These are phyloP conservation scores for Lordiphosa clarofinis DNA, from an alignment of 1,140 invertebrate species.

Conservation along the genomic window DNA sequence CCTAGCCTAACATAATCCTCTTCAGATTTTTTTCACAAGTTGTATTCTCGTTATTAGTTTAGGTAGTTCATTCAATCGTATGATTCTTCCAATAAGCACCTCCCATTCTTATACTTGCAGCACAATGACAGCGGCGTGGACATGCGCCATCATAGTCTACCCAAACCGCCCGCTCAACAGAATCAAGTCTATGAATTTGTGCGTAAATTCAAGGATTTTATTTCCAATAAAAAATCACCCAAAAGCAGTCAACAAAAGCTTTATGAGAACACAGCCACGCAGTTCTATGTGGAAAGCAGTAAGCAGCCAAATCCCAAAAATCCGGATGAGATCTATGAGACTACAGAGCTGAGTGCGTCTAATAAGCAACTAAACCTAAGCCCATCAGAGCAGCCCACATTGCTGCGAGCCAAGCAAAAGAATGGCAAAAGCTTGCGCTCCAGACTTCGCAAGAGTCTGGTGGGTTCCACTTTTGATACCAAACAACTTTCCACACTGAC, in stretches of 20 bases:
- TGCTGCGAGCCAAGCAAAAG: constrained; percentile 79
- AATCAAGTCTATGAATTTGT: constrained; percentile 81
- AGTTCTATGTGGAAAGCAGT: constrained; percentile 62
- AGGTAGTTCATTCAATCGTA: too few species aligned
- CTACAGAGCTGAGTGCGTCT: constrained; percentile 36
- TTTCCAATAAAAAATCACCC: constrained; percentile 81
- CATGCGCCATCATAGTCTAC: constrained; percentile 82
- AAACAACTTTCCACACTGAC: constrained; percentile 56
- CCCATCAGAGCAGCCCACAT: constrained; percentile 25
- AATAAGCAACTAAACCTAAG: constrained; percentile 35
- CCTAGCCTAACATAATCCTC: too few species aligned
- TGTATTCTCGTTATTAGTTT: too few species aligned
- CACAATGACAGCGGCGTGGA: constrained; percentile 81
- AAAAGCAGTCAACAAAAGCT: constrained; percentile 79
- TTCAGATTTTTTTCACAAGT: too few species aligned
- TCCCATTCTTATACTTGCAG: constrained; percentile 10
- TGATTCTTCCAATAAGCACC: too few species aligned
- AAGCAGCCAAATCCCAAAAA: constrained; percentile 21
- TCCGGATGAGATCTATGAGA: constrained; percentile 51
- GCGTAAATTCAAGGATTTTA: constrained; percentile 83
- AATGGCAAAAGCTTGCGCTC: constrained; percentile 80
- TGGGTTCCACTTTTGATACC: constrained; percentile 80
- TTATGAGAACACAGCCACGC: constrained; percentile 63
- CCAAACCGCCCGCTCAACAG: constrained; percentile 81
- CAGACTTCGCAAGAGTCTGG: constrained; percentile 80